These are phyloP conservation scores for Syncerus caffer DNA, from an alignment of 2,797 vertebrate genomes.

Conservation along the genomic window DNA sequence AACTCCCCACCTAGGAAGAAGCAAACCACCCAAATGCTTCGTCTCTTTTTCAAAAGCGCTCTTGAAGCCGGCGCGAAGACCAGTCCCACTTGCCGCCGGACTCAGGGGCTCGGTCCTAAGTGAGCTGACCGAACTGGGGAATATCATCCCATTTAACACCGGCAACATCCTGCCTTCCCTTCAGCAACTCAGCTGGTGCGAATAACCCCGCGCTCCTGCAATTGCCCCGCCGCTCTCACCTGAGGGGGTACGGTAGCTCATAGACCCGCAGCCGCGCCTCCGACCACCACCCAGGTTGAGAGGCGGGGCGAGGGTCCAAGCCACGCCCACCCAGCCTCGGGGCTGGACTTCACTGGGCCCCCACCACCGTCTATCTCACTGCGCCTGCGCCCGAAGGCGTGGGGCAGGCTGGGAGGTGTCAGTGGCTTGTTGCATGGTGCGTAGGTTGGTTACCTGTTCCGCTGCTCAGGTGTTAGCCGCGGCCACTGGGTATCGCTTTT, in stretches of 20 bases:
- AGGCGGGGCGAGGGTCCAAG: not conserved
- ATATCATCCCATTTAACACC: not conserved
- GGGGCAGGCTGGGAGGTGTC: constrained; percentile 31
- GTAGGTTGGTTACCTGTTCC: rapidly evolving
- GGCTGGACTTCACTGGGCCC: not conserved
- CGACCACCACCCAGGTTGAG: rapidly evolving
- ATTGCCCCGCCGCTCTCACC: constrained; percentile 81
- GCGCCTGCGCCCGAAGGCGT: constrained; percentile 15
- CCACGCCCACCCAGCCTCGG: not conserved
- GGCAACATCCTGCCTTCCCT: not conserved
- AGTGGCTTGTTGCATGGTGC: rapidly evolving
- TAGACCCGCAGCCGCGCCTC: rapidly evolving
- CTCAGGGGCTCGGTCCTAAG: constrained; percentile 54
- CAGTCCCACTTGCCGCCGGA: constrained; percentile 46
- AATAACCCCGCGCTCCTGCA: constrained; percentile 87
- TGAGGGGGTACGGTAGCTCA: rapidly evolving
- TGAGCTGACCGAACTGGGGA: constrained; percentile 63
- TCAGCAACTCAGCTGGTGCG: constrained; percentile 82
- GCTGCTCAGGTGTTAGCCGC: rapidly evolving
- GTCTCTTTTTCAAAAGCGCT: not conserved
- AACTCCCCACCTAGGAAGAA: not conserved
- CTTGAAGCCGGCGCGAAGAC: not conserved
- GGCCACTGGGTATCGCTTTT: not conserved
- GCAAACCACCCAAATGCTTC: not conserved
- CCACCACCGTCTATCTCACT: not conserved